Conservation (phyloP, 1,140 invertebrate genomes). For the Zaprionus capensis region DNA sequence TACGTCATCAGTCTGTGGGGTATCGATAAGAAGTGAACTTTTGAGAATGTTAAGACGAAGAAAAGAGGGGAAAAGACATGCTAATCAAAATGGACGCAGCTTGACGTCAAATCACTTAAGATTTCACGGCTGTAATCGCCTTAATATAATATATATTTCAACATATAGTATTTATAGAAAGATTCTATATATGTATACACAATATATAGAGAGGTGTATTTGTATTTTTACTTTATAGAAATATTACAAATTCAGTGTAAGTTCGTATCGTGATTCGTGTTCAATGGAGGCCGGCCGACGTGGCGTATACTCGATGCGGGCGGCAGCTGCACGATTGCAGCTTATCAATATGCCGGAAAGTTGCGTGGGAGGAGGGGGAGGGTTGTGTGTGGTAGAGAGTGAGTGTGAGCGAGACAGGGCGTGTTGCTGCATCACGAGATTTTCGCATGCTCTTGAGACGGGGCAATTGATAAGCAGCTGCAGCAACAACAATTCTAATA, state of each 20-base stretch:
- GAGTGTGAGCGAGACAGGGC: neutral
- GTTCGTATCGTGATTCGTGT: slow-evolving; percentile 1
- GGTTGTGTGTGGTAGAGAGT: too few species aligned
- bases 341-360: slow-evolving; percentile 36
- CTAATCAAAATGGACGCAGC: neutral
- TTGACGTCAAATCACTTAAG: slow-evolving; percentile 3
- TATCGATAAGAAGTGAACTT: slow-evolving; percentile 1
- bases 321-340: slow-evolving; percentile 14
- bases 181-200: neutral
- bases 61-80: neutral
- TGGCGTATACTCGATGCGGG: slow-evolving; percentile 53
- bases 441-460: slow-evolving; percentile 28
- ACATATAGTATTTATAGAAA: neutral
- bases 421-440: slow-evolving; percentile 35
- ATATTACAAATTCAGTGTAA: neutral
- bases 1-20: neutral
- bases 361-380: neutral
- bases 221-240: neutral
- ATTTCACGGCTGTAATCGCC: neutral
- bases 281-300: slow-evolving; percentile 1
- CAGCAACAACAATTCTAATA: neutral
- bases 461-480: slow-evolving; percentile 21
- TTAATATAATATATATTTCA: neutral
- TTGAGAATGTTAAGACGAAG: neutral
- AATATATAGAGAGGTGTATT: neutral